Conservation (phyloP, 1,140 invertebrate species). For the Piezodorus guildinii region DNA sequence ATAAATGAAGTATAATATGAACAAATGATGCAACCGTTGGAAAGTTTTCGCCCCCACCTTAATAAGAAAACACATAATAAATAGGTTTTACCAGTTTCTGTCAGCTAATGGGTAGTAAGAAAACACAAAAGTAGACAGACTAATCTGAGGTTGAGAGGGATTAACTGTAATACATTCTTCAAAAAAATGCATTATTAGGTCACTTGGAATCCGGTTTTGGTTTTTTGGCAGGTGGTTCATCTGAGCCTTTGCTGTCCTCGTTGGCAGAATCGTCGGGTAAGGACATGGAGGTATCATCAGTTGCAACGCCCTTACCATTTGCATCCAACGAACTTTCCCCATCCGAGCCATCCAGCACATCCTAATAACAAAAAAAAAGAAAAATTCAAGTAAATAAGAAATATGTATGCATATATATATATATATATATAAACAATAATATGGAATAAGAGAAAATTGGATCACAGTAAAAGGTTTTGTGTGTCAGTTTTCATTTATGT, state of each 20-base stretch:
- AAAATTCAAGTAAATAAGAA: no score
- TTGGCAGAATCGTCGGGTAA: constrained; percentile 23
- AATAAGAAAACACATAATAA: background rate
- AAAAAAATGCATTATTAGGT: constrained; percentile 17
- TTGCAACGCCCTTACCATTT: constrained; percentile 23
- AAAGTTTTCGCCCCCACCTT: constrained; percentile 10
- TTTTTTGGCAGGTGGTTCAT: constrained; percentile 26
- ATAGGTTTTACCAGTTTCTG: constrained; percentile 5
- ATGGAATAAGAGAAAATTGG: no score
- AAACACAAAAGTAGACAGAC: constrained; percentile 5
- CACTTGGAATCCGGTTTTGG: constrained; percentile 25
- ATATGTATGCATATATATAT: no score
- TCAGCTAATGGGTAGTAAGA: constrained; percentile 4
- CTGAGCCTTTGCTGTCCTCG: constrained; percentile 21
- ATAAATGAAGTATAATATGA: background rate
- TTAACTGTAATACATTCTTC: constrained; percentile 5
- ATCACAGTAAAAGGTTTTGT: no score
- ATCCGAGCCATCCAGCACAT: constrained; percentile 17
- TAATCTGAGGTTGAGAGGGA: constrained; percentile 14
- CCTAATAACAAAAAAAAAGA: background rate
- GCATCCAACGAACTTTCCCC: constrained; percentile 19
- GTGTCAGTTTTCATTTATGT: no score
- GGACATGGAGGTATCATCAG: constrained; percentile 24
- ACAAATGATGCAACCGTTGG: constrained; percentile 6
- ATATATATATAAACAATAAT: no score